A percentile compares a stretch with the other conserved stretches of the same genome.
Evolutionary conservation across 1,140 invertebrate species (phyloP).

Genomic region (Panulirus ornatus): DNA sequence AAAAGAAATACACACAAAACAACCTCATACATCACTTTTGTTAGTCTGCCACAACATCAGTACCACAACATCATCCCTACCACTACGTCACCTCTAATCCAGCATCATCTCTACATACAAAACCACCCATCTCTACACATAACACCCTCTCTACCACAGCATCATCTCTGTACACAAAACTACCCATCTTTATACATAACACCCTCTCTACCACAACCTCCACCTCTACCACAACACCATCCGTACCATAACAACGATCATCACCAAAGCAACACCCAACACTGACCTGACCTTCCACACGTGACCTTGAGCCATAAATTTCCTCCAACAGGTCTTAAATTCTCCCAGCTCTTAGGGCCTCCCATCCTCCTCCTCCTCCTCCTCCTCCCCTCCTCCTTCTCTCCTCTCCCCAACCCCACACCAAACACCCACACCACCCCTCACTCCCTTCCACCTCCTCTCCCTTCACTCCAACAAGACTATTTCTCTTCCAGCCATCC

Average conservation of each 20-base stretch:
- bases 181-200: too few relatives aligned
- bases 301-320: constrained; percentile 61
- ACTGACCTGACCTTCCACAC: background rate
- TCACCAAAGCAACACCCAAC: background rate
- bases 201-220: background rate
- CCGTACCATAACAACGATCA: background rate
- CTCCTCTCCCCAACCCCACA: background rate
- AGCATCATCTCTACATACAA: background rate
- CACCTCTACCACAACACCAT: background rate
- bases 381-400: background rate
- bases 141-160: background rate
- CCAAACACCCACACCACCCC: background rate
- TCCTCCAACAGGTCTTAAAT: constrained; percentile 48
- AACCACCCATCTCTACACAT: background rate
- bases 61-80: background rate
- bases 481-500: constrained; percentile 52
- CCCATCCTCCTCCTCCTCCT: background rate
- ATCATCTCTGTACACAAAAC: background rate
- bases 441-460: constrained; percentile 14
- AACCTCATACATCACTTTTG: too few relatives aligned
- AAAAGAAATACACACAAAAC: too few relatives aligned
- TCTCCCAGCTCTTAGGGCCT: constrained; percentile 1
- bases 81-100: too few relatives aligned
- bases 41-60: background rate
- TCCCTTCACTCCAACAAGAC: background rate